These are phyloP conservation scores for Hemistola chrysoprasaria DNA, from an alignment of 2,888 invertebrate genomes.

Conservation along the genomic window DNA sequence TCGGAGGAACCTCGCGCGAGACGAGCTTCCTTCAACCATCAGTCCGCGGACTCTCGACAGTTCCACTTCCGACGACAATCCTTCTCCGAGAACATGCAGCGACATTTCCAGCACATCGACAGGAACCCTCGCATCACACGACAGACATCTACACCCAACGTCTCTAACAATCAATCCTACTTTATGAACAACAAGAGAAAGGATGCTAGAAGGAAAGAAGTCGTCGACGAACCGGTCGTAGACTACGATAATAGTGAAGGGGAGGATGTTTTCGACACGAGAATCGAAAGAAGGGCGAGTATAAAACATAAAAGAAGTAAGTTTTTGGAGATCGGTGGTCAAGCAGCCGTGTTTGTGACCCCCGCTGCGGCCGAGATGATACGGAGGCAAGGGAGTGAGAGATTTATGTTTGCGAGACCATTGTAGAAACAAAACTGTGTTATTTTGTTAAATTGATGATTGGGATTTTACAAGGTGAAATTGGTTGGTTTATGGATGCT, in stretches of 20 bases:
- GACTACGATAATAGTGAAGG: slow-evolving; percentile 77
- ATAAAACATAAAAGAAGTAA: slow-evolving; percentile 56
- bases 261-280: slow-evolving; percentile 71
- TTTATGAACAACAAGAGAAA: slow-evolving; percentile 59
- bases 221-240: slow-evolving; percentile 65
- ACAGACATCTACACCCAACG: slow-evolving; percentile 67
- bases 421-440: slow-evolving; percentile 35
- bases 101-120: slow-evolving; percentile 64
- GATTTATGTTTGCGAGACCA: slow-evolving; percentile 69
- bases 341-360: slow-evolving; percentile 67
- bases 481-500: slow-evolving; percentile 3
- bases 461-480: slow-evolving; percentile 2
- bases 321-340: slow-evolving; percentile 66
- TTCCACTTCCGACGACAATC: slow-evolving; percentile 59
- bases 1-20: slow-evolving; percentile 57
- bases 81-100: slow-evolving; percentile 70
- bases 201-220: slow-evolving; percentile 60
- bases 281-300: slow-evolving; percentile 58
- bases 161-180: slow-evolving; percentile 59
- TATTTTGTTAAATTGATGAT: too few species aligned
- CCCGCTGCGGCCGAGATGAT: slow-evolving; percentile 72
- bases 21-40: slow-evolving; percentile 68
- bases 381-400: slow-evolving; percentile 70
- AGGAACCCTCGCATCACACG: slow-evolving; percentile 51
- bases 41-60: slow-evolving; percentile 56